Conservation (phyloP, 2,797 vertebrate species). For the Rhinogobio ventralis region DNA sequence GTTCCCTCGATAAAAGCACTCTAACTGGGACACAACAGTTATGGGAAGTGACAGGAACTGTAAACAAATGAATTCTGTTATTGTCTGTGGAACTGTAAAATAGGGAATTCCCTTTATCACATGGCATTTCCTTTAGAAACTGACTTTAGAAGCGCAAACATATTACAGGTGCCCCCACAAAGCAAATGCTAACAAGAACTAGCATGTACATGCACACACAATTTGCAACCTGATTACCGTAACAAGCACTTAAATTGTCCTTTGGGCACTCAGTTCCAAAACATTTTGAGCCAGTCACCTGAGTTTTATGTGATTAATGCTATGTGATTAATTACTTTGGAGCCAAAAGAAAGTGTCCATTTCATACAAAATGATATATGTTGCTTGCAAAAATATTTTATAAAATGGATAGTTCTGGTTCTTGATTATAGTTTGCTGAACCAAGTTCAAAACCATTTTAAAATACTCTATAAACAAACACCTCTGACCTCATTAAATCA, state of each 20-base stretch:
- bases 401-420: not conserved
- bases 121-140: slow-evolving; percentile 7
- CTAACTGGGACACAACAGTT: slow-evolving; percentile 55
- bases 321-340: not conserved
- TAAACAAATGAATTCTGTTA: slow-evolving; percentile 62
- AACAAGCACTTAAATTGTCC: not conserved
- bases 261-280: not conserved
- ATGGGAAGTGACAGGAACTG: slow-evolving; percentile 43
- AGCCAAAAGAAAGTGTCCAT: not conserved
- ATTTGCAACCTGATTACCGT: not conserved
- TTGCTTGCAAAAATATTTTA: not conserved
- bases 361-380: not conserved
- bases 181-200: slow-evolving; percentile 6
- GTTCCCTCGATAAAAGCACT: slow-evolving; percentile 64
- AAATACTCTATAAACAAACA: not conserved
- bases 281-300: not conserved
- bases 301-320: too few species aligned
- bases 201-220: not conserved
- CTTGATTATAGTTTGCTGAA: not conserved
- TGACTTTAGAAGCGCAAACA: not conserved
- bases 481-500: too few species aligned
- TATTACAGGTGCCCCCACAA: not conserved
- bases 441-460: not conserved
- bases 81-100: slow-evolving; percentile 56
- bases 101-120: slow-evolving; percentile 48